Percentiles rank a stretch among this genome's conserved stretches.
Evolutionary conservation across 2,797 vertebrate genomes (phyloP).

Genomic region (Chiloscyllium punctatum): DNA sequence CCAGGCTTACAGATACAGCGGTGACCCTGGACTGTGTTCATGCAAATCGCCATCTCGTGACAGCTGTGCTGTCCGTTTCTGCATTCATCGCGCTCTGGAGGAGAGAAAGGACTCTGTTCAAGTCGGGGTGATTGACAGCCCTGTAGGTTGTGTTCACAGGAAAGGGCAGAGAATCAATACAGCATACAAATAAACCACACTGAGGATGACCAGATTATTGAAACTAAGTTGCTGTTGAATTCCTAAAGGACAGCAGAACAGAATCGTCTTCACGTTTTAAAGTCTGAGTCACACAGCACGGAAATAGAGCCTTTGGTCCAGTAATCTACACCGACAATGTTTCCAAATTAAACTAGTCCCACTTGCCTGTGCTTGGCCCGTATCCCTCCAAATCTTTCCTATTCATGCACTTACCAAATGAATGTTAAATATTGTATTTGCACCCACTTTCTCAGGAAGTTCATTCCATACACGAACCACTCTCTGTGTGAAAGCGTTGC

Average conservation of each 20-base stretch:
- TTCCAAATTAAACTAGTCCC: too few relatives aligned
- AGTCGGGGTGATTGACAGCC: background rate
- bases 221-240: background rate
- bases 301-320: too few relatives aligned
- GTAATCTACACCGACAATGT: too few relatives aligned
- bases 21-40: conserved; percentile 82
- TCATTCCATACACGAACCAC: too few relatives aligned
- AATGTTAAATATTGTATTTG: too few relatives aligned
- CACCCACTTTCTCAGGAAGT: too few relatives aligned
- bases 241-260: too few relatives aligned
- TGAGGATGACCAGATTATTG: background rate
- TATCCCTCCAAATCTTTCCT: too few relatives aligned
- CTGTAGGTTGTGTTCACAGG: background rate
- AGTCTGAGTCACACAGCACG: background rate
- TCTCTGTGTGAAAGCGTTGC: too few relatives aligned
- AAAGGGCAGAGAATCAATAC: background rate
- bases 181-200: background rate
- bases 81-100: conserved; percentile 81
- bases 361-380: too few relatives aligned
- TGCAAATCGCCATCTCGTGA: conserved; percentile 84
- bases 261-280: background rate
- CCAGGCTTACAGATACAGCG: conserved; percentile 90
- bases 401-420: too few relatives aligned
- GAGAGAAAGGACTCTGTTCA: conserved; percentile 21
- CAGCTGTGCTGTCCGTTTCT: conserved; percentile 65